Evolutionary conservation across 1,140 invertebrate species (phyloP), one percentile per base, ranked within the genome.

Genomic region (Papilio machaon): DNA sequence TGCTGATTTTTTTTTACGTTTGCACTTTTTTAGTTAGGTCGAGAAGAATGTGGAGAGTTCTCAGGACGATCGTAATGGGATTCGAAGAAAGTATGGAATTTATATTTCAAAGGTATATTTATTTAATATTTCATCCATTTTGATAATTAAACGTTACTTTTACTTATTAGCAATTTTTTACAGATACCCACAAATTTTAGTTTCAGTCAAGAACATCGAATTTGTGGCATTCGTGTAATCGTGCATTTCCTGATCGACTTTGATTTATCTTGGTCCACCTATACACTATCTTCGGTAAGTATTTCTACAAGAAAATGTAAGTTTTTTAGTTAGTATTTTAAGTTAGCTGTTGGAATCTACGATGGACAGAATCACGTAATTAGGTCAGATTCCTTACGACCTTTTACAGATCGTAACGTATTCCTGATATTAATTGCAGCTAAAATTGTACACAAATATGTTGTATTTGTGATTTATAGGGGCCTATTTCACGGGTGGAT

Each of bases 91-190:
- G 17, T 58, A 58, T 58, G 54, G 54, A 58, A 19, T 58, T 58
- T 58, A 19, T 58, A 19, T 58, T 19, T 10, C n/a, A 58, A 58
- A 19, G 54, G 54, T 64, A 64, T 30, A 30, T 64, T 64, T 64
- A 4, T 30, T 30, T 64, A 30, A 35, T 30, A 85, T n/a, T 30
- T 73, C 47, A 46, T 73, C 17, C n/a, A 79, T 80, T 35, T 74
- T 47, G 5, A 13, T 30, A 0, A 13, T 23, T 6, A 30, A 64
- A 13, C 9, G 60, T 23, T 23, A 64, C 60, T 10, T 30, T 30
- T 13, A 64, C 23, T 23, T 64, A 64, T 64, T 64, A 64, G 23
- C 60, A 23, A 76, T 74, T 74, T 74, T 54, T 38, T 73, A 30
- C 19, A 80, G 60, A 60, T 46, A 80, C 43, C 19, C 38, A 38